Evolutionary conservation across 2,113 vertebrate genomes (phyloP).

Genomic region (Marmota monax): DNA sequence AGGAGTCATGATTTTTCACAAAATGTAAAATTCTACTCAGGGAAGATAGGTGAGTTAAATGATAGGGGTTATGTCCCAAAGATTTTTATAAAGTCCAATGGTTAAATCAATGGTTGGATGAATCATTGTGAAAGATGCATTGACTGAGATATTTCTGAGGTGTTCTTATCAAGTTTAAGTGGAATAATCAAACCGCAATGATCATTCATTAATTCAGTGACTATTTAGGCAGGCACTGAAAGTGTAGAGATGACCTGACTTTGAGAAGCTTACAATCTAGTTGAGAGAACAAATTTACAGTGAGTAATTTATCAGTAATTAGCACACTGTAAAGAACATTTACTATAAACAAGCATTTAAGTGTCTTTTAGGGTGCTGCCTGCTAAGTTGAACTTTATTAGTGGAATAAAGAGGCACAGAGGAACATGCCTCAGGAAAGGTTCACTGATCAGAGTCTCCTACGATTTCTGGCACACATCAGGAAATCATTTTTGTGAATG

Average conservation of each 20-base stretch:
- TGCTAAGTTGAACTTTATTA: not conserved
- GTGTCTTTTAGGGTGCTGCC: not conserved
- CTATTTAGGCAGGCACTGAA: not conserved
- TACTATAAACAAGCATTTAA: not conserved
- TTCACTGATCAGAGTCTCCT: not conserved
- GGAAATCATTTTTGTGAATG: not conserved
- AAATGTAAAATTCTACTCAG: slow-evolving; percentile 14
- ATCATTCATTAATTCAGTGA: not conserved
- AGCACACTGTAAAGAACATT: not conserved
- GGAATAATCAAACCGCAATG: not conserved
- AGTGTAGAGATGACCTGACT: not conserved
- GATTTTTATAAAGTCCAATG: not conserved
- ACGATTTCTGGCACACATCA: not conserved
- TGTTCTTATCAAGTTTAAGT: not conserved
- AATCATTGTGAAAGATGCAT: not conserved
- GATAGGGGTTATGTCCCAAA: not conserved
- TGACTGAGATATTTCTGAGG: not conserved
- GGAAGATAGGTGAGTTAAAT: not conserved
- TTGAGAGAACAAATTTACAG: not conserved
- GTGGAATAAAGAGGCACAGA: not conserved
- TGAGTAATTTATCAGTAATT: not conserved
- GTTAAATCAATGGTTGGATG: not conserved
- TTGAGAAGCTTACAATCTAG: not conserved
- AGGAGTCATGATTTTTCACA: not conserved
- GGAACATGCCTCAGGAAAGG: not conserved